phyloP scores from a whole-genome alignment of 2,113 vertebrate species.

The Perccottus glenii region DNA sequence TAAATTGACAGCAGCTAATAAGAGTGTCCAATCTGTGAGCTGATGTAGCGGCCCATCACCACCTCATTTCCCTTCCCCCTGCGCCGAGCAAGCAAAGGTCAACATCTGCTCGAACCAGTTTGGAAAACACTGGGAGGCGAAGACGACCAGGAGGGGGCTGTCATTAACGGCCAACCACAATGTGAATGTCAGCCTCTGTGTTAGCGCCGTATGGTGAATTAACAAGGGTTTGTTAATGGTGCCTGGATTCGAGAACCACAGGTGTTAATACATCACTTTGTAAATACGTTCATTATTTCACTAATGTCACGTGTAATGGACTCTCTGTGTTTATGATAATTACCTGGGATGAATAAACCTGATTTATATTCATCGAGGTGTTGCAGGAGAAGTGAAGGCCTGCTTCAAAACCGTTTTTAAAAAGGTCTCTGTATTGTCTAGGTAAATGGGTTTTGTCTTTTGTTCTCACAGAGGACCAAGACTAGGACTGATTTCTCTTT shows the following conservation, averaged over 20 bases:
- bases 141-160: background rate
- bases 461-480: too few species aligned
- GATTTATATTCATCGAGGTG: too few species aligned
- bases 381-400: too few species aligned
- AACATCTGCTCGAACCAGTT: constrained; percentile 53
- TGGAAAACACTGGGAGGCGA: constrained; percentile 43
- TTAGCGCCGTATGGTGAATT: background rate
- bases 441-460: too few species aligned
- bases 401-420: background rate
- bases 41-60: constrained; percentile 34
- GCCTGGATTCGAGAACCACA: background rate
- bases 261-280: background rate
- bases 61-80: constrained; percentile 11
- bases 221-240: background rate
- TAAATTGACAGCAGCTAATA: constrained; percentile 24
- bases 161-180: constrained; percentile 25
- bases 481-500: too few species aligned
- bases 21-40: constrained; percentile 41
- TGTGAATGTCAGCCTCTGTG: constrained; percentile 5
- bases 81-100: constrained; percentile 52
- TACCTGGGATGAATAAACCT: background rate
- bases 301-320: background rate
- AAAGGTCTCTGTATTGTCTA: background rate
- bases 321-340: background rate
- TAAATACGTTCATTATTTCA: background rate